These are phyloP conservation scores for Melanchra persicariae DNA, from an alignment of 2,888 invertebrate species.

Conservation along the genomic window DNA sequence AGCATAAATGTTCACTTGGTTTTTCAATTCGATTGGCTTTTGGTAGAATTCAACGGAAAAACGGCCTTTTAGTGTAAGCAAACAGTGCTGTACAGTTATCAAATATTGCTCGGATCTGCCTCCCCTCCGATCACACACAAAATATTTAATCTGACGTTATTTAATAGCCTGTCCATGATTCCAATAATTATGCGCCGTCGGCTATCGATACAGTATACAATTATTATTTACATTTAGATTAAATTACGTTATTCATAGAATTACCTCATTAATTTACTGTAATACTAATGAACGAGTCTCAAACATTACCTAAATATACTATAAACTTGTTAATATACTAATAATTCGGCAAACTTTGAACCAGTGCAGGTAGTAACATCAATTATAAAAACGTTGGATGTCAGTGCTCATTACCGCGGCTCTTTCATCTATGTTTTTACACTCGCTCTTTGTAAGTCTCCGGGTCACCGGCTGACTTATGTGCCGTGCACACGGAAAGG, in stretches of 20 bases:
- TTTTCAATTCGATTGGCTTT: neutral
- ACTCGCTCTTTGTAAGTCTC: slow-evolving; percentile 26
- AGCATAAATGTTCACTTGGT: neutral
- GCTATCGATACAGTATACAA: neutral
- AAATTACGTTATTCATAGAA: neutral
- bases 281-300: neutral
- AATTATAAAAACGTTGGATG: slow-evolving; percentile 50
- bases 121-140: neutral
- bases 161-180: neutral
- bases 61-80: neutral
- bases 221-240: neutral
- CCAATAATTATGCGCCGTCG: neutral
- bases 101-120: neutral
- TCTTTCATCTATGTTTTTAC: slow-evolving; percentile 55
- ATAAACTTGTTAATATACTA: slow-evolving; percentile 4
- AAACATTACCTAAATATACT: neutral
- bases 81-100: neutral
- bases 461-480: slow-evolving; percentile 56
- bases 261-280: neutral
- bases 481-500: slow-evolving; percentile 46
- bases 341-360: slow-evolving; percentile 6
- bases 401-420: slow-evolving; percentile 43
- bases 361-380: slow-evolving; percentile 24
- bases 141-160: slow-evolving; percentile 1
- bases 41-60: neutral